Evolutionary conservation across 1,140 invertebrate genomes (phyloP), one percentile per base, ranked within the genome.

Genomic region (Diabrotica virgifera): DNA sequence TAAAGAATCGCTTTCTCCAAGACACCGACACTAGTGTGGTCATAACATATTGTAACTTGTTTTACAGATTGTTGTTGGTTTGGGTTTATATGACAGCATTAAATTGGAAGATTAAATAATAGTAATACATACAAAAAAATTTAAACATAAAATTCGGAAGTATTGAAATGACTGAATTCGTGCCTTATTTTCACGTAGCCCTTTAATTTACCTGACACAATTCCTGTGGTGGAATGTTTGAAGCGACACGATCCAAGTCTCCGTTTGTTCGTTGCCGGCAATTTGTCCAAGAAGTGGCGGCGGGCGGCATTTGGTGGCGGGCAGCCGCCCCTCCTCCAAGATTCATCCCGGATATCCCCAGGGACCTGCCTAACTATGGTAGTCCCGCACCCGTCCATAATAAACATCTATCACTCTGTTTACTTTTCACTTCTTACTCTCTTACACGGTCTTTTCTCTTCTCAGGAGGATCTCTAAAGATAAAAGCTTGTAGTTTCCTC

Each of bases 331-430:
- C 73, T 71, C 73, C 73, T 74, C 71, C 67, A 74, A 72, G 73
- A 74, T 74, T 74, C 73, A 74, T 73, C 73, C 71, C 61, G 61
- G 52, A 62, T 24, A 60, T 70, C 73, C 70, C 73, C 51, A 51
- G 71, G 70, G 73, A 74, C 64, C 71, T 66, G 64, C 71, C 70
- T 73, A 73, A 74, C 71, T 73, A 74, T 72, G 71, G 73, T 67
- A 71, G 70, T 55, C 53, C 36, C 53, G 24, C 37, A 56, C 63
- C 57, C 66, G n/a, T 40, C 59, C 55, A 13, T 54, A 73, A 74
- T 73, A 73, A 74, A 74, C 73, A 74, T 74, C 70, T 72, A 74
- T 74, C 73, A 74, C 70, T 59, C 66, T 74, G 73, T 74, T 74
- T 74, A 74, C 73, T 74, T 73, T 74, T 66, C 69, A 64, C 69